phyloP scores from a whole-genome alignment of 2,113 vertebrate genomes.

The Pelobates fuscus region DNA sequence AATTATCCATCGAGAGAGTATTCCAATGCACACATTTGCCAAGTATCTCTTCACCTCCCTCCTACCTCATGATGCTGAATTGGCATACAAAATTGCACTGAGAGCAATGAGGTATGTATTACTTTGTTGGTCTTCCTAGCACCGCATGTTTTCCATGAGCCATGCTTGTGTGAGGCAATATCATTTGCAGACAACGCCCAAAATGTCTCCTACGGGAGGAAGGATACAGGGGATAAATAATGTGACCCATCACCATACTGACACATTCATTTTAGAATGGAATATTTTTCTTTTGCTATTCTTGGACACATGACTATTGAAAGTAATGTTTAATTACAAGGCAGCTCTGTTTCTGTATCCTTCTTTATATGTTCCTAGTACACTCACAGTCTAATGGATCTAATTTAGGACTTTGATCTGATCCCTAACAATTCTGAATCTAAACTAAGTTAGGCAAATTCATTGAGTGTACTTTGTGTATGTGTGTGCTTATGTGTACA shows the following conservation, averaged over 20 bases:
- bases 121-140: background rate
- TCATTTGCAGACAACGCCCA: too few relatives aligned
- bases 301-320: slow-evolving; percentile 52
- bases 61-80: slow-evolving; percentile 97
- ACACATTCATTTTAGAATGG: slow-evolving; percentile 3
- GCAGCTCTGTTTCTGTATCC: slow-evolving; percentile 65
- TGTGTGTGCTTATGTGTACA: too few relatives aligned
- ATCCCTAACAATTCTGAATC: too few relatives aligned
- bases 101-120: slow-evolving; percentile 94
- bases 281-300: slow-evolving; percentile 48
- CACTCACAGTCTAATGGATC: too few relatives aligned
- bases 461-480: too few relatives aligned
- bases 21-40: slow-evolving; percentile 99
- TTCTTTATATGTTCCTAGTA: slow-evolving; percentile 67
- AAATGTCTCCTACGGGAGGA: slow-evolving; percentile 19
- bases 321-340: slow-evolving; percentile 68
- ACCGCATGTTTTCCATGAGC: background rate
- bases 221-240: background rate
- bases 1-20: slow-evolving; percentile 91
- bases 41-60: slow-evolving; percentile 97
- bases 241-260: background rate
- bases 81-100: slow-evolving; percentile 97
- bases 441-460: too few relatives aligned
- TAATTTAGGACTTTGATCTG: too few relatives aligned
- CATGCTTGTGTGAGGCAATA: background rate